Conservation (phyloP, 2,888 invertebrate species). For the Stegophylla sp. region DNA sequence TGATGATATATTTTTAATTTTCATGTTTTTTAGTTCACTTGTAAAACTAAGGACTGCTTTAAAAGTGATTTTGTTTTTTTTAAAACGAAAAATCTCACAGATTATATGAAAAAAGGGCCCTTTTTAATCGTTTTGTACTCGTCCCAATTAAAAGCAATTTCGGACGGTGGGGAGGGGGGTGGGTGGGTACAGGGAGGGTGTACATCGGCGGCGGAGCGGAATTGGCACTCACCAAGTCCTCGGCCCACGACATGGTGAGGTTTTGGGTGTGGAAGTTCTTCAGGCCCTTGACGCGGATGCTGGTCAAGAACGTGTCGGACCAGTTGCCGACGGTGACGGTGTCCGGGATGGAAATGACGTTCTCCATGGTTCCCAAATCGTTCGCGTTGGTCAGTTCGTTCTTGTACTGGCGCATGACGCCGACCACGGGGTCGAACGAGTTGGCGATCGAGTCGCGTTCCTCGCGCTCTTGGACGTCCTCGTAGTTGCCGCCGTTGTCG, state of each 20-base stretch:
- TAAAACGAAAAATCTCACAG: no score
- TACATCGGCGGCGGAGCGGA: no score
- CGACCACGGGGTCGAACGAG: conserved; percentile 14
- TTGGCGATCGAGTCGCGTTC: conserved; percentile 1
- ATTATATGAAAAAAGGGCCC: no score
- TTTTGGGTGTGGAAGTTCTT: neutral
- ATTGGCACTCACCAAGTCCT: conserved; percentile 10
- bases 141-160: no score
- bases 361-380: neutral
- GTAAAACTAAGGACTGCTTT: no score
- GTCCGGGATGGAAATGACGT: conserved; percentile 17
- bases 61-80: no score
- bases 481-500: neutral
- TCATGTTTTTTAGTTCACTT: no score
- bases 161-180: no score
- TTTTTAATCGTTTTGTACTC: no score
- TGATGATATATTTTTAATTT: no score
- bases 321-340: neutral
- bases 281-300: conserved; percentile 6
- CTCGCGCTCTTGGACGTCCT: neutral
- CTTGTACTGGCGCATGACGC: neutral
- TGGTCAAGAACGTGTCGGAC: conserved; percentile 11
- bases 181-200: no score
- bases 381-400: neutral
- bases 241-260: conserved; percentile 7